These are phyloP conservation scores for Trachythela sp. DNA, from an alignment of 64 coral and sea anemone species.

Conservation along the genomic window DNA sequence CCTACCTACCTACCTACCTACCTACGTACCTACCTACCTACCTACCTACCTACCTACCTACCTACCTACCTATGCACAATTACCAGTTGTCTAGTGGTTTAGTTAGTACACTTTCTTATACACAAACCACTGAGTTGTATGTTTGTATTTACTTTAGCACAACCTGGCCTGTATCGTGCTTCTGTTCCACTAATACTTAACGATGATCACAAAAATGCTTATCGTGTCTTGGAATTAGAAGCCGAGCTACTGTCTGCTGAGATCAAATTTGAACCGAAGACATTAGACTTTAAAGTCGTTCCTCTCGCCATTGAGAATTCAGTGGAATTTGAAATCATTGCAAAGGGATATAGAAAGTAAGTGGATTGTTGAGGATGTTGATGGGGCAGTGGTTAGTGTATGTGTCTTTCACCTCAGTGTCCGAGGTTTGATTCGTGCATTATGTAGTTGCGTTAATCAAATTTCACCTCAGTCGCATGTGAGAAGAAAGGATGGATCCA, in stretches of 20 bases:
- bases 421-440: too few species aligned
- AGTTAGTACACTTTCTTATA: neutral
- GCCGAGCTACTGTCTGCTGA: conserved; percentile 62
- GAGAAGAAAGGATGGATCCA: too few species aligned
- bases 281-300: conserved; percentile 55
- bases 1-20: too few species aligned
- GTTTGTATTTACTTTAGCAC: conserved; percentile 15
- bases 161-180: conserved; percentile 69
- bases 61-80: too few species aligned
- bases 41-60: too few species aligned
- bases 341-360: conserved; percentile 81
- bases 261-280: conserved; percentile 72
- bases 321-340: conserved; percentile 76
- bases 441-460: too few species aligned
- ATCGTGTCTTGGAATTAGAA: conserved; percentile 66
- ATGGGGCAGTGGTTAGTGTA: too few species aligned
- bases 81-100: neutral
- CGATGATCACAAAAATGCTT: conserved; percentile 60
- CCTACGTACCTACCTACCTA: too few species aligned
- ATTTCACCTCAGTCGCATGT: too few species aligned
- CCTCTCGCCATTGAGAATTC: conserved; percentile 69
- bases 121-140: neutral
- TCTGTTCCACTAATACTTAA: conserved; percentile 81
- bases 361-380: neutral
- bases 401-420: neutral